phyloP scores from a whole-genome alignment of 2,888 invertebrate genomes.

The Petrophora chlorosata region DNA sequence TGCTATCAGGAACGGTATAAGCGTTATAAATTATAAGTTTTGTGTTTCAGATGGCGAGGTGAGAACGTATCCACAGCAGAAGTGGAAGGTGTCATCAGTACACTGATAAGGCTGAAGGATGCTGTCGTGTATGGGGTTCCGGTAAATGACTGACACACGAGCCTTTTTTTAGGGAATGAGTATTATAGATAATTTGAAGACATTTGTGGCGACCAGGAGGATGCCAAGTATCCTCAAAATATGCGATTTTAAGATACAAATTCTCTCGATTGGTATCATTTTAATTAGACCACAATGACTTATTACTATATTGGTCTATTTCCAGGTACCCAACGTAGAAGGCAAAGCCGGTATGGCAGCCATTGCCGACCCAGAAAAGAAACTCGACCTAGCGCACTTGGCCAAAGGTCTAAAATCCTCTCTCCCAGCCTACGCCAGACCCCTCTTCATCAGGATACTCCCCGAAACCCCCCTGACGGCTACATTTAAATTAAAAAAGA shows the following conservation, averaged over 20 bases:
- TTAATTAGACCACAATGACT: no score
- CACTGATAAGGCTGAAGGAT: constrained; percentile 89
- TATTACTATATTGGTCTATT: no score
- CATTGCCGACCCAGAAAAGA: constrained; percentile 89
- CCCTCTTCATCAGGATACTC: constrained; percentile 92
- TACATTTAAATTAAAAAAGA: constrained; percentile 97
- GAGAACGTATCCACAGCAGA: constrained; percentile 99
- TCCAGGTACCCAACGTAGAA: constrained; percentile 89
- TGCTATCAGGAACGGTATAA: not conserved
- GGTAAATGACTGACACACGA: constrained; percentile 72
- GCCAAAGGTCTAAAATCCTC: constrained; percentile 71
- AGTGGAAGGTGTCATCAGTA: constrained; percentile 95
- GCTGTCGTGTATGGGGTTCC: constrained; percentile 95
- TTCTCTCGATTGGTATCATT: no score
- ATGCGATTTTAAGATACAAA: no score
- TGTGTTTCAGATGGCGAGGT: constrained; percentile 90
- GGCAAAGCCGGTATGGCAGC: constrained; percentile 98
- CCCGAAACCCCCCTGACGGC: constrained; percentile 90
- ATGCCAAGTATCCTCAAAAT: no score
- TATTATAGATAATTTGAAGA: no score
- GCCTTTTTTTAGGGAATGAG: not conserved
- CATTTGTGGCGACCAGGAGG: no score
- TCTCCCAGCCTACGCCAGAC: constrained; percentile 93
- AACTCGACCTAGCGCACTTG: constrained; percentile 83
- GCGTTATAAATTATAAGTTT: not conserved